Conservation (phyloP, 2,113 vertebrate genomes). For the Actenoides lindsayi region DNA sequence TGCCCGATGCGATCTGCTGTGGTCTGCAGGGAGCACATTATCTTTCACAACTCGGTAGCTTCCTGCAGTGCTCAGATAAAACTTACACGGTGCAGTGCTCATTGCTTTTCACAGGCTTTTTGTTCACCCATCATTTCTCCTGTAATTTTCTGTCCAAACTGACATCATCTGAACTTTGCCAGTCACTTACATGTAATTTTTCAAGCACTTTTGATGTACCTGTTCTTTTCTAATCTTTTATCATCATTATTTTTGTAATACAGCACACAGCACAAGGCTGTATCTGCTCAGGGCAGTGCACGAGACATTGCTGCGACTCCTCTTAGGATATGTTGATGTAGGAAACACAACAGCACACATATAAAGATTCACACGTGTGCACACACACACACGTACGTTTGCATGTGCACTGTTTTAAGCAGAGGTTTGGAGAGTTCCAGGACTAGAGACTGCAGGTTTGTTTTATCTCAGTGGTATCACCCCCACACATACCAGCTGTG, state of each 20-base stretch:
- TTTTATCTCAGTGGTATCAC: neutral
- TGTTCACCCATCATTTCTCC: neutral
- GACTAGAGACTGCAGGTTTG: neutral
- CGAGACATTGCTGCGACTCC: neutral
- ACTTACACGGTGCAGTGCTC: neutral
- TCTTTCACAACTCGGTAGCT: neutral
- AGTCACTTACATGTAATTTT: neutral
- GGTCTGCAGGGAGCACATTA: neutral
- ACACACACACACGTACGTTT: accelerated
- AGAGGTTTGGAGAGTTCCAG: neutral
- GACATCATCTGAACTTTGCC: neutral
- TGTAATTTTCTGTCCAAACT: neutral
- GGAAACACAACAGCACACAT: accelerated
- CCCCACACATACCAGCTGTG: neutral
- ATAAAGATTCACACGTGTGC: neutral
- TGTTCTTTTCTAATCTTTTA: neutral
- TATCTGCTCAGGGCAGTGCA: accelerated
- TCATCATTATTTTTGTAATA: neutral
- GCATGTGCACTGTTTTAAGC: neutral
- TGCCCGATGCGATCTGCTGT: neutral
- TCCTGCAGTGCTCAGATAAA: neutral
- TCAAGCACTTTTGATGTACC: neutral
- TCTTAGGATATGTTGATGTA: neutral
- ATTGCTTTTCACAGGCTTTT: neutral
- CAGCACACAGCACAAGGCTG: neutral